Percentiles rank a stretch among this genome's conserved stretches.
Conservation (phyloP, 2,113 vertebrate species). For the Brachypteracias leptosomus region DNA sequence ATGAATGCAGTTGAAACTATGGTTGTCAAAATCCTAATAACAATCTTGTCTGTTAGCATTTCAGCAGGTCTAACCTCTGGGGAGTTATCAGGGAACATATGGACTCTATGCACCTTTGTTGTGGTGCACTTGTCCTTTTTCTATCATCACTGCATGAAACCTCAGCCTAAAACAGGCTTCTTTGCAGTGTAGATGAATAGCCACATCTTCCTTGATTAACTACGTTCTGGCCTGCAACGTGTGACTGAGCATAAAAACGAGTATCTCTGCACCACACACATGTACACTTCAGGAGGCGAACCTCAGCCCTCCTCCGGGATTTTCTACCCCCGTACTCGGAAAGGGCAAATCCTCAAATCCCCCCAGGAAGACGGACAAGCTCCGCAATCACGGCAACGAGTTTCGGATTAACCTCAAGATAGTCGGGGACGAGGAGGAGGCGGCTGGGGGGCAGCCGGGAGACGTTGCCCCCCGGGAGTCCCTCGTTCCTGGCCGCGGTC, state of each 20-base stretch:
- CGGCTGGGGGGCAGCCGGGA: not conserved
- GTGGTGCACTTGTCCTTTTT: not conserved
- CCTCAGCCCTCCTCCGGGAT: not conserved
- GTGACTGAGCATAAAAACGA: not conserved
- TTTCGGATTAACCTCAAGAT: not conserved
- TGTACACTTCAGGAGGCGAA: not conserved
- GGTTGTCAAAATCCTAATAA: not conserved
- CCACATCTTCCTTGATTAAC: not conserved
- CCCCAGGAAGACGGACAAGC: not conserved
- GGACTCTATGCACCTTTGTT: not conserved
- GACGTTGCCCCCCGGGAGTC: not conserved
- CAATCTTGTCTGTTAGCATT: not conserved
- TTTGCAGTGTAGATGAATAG: not conserved
- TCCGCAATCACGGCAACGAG: not conserved
- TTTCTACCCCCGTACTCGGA: not conserved
- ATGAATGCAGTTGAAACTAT: not conserved
- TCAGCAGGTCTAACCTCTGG: not conserved
- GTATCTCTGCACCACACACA: not conserved
- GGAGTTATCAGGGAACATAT: not conserved
- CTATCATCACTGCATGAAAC: not conserved
- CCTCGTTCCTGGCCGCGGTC: not conserved
- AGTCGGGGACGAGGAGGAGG: not conserved
- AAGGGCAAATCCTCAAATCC: not conserved
- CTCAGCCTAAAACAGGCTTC: not conserved
- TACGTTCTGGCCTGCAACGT: slow-evolving; percentile 30